Conservation (phyloP, 2,113 vertebrate genomes). For the Corythoichthys intestinalis region DNA sequence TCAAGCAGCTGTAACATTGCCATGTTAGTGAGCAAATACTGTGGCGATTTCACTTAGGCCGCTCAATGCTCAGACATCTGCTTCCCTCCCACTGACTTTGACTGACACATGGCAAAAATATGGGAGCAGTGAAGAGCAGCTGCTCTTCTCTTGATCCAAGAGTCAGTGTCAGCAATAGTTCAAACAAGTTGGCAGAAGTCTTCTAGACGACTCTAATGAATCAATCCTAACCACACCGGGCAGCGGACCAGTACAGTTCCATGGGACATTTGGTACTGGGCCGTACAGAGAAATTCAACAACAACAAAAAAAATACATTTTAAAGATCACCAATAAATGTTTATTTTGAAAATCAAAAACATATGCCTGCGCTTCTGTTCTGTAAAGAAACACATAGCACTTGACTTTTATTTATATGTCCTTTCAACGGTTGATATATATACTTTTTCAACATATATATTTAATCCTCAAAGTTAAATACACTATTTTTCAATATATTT, state of each 20-base stretch:
- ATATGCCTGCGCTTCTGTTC: not conserved
- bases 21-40: not conserved
- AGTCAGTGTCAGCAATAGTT: not conserved
- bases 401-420: no score
- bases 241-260: no score
- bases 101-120: slow-evolving; percentile 2
- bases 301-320: no score
- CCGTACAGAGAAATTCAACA: not conserved
- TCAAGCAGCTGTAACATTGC: not conserved
- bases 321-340: not conserved
- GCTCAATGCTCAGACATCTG: not conserved
- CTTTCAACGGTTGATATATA: no score
- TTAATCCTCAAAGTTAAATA: no score
- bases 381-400: no score
- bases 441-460: no score
- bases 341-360: not conserved
- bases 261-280: not conserved
- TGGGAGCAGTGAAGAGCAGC: not conserved
- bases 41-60: not conserved
- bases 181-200: not conserved
- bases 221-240: not conserved
- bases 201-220: not conserved
- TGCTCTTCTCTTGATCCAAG: slow-evolving; percentile 2
- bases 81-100: slow-evolving; percentile 1
- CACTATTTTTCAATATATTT: no score